Percentiles rank a stretch among this genome's conserved stretches.
These are phyloP conservation scores for Platysternon megacephalum DNA, from an alignment of 2,113 vertebrate genomes.

Conservation along the genomic window DNA sequence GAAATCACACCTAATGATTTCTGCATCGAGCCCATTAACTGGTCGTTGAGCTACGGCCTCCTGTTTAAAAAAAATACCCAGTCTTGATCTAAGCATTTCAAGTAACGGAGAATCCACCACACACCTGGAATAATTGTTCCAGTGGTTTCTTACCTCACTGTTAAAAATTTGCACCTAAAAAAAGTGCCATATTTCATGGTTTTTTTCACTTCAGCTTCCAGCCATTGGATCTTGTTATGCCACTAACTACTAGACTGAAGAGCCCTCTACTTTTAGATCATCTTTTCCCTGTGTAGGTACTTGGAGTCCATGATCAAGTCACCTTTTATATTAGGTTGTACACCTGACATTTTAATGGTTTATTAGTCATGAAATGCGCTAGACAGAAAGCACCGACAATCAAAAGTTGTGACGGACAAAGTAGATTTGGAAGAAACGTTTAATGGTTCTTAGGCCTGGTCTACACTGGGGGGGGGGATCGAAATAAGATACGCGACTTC, in stretches of 20 bases:
- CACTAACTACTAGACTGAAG: constrained; percentile 21
- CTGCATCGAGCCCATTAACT: neutral
- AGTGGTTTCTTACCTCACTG: neutral
- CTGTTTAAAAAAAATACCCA: neutral
- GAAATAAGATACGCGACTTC: too few species aligned
- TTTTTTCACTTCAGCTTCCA: neutral
- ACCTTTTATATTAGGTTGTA: constrained; percentile 1
- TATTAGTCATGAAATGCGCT: constrained; percentile 46
- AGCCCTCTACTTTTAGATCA: constrained; percentile 3
- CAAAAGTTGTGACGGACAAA: neutral
- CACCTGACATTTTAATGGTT: constrained; percentile 14
- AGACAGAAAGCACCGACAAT: constrained; percentile 29
- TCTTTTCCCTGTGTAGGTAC: constrained; percentile 7
- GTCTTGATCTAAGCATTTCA: neutral
- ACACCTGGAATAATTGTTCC: neutral
- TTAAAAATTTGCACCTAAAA: neutral
- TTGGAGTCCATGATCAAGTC: constrained; percentile 23
- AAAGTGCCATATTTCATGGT: constrained; percentile 1
- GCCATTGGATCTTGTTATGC: neutral
- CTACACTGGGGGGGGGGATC: too few species aligned
- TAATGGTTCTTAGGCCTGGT: too few species aligned
- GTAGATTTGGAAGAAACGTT: too few species aligned
- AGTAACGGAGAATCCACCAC: accelerated
- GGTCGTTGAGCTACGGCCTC: neutral
- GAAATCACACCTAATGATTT: neutral